A percentile compares a stretch with the other conserved stretches of the same genome.
Conservation (phyloP, 2,888 invertebrate species). For the Hirtodrosophila duncani region DNA sequence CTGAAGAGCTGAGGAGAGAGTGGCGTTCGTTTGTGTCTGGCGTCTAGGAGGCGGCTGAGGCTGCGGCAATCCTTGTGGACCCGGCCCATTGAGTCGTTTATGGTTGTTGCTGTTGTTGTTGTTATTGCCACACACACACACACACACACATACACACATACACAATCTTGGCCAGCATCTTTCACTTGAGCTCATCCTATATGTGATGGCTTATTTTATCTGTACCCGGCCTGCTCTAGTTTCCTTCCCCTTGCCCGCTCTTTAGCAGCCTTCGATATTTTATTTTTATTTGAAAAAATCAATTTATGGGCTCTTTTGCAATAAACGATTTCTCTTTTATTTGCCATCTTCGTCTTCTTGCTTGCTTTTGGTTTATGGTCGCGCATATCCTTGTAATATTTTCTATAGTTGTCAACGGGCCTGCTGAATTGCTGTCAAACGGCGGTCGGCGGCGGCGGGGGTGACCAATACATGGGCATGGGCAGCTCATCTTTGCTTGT, state of each 20-base stretch:
- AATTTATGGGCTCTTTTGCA: constrained; percentile 73
- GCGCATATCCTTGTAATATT: constrained; percentile 73
- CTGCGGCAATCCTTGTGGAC: constrained; percentile 7
- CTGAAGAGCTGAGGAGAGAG: constrained; percentile 34
- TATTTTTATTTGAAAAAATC: constrained; percentile 75
- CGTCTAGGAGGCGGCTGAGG: constrained; percentile 59
- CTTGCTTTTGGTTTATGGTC: constrained; percentile 61
- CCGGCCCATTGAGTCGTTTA: constrained; percentile 40
- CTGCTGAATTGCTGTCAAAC: too few species aligned
- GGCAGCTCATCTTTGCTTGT: too few species aligned
- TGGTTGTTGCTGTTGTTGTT: too few species aligned
- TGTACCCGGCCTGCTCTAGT: constrained; percentile 13
- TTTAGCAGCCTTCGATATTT: too few species aligned
- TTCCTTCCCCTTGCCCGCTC: constrained; percentile 16
- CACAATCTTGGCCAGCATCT: constrained; percentile 22
- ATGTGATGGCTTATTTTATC: constrained; percentile 41
- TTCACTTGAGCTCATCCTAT: constrained; percentile 19
- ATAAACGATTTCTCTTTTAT: constrained; percentile 75
- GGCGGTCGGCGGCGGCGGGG: too few species aligned
- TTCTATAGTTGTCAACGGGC: constrained; percentile 74
- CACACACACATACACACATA: too few species aligned
- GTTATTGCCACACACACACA: too few species aligned
- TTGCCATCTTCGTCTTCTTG: constrained; percentile 47
- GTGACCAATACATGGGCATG: too few species aligned
- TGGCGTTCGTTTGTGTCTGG: constrained; percentile 35